A percentile compares a stretch with the other conserved stretches of the same genome.
Evolutionary conservation across 2,113 vertebrate genomes (phyloP).

Genomic region (Microtus pennsylvanicus): DNA sequence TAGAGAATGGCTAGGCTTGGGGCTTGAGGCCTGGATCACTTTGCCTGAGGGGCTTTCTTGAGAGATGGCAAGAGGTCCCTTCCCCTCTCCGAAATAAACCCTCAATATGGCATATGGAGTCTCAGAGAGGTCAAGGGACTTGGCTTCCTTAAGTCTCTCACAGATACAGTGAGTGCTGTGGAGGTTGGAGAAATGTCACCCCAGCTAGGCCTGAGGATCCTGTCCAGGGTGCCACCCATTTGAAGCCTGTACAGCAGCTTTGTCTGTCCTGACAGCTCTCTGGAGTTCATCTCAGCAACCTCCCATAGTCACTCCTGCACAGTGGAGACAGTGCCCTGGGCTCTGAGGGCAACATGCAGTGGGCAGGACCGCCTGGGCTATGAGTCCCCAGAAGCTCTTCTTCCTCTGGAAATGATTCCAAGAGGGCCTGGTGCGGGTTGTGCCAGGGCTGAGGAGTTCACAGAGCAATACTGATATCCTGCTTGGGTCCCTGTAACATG

Average conservation of each 20-base stretch:
- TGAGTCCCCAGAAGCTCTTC: background rate
- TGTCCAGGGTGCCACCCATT: background rate
- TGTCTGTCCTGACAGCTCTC: background rate
- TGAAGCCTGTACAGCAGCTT: background rate
- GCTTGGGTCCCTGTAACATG: background rate
- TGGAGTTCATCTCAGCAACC: background rate
- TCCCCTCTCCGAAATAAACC: background rate
- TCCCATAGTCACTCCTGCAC: too few relatives aligned
- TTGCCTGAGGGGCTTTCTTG: background rate
- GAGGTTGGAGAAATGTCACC: accelerated
- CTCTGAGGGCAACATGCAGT: background rate
- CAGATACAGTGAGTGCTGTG: background rate
- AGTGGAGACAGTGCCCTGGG: accelerated
- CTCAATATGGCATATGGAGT: background rate
- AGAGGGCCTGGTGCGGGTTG: accelerated
- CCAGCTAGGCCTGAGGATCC: too few relatives aligned
- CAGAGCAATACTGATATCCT: accelerated
- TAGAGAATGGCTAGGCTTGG: too few relatives aligned
- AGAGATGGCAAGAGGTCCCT: background rate
- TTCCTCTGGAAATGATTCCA: accelerated
- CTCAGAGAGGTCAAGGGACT: too few relatives aligned
- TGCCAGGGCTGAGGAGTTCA: accelerated
- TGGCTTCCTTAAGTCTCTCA: background rate
- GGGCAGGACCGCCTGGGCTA: background rate
- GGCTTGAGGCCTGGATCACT: background rate